Evolutionary conservation across 2,888 invertebrate genomes (phyloP).

Genomic region (Drosophila prostipennis): DNA sequence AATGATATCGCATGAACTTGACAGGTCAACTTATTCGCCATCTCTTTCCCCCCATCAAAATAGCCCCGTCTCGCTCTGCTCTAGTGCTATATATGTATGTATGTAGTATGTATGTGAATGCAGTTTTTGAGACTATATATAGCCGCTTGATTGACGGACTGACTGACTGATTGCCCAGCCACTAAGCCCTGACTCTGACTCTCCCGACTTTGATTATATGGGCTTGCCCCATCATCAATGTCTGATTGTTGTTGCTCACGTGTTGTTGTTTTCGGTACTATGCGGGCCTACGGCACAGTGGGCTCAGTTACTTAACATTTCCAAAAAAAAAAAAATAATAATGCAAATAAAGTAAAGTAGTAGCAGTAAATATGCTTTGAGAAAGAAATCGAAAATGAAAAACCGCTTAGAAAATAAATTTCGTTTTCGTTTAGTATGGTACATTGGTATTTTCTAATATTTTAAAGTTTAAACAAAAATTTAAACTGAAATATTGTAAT

Average conservation of each 20-base stretch:
- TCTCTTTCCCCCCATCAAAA: background rate
- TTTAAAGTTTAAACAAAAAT: too few species aligned
- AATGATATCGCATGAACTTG: conserved; percentile 44
- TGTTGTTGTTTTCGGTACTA: conserved; percentile 32
- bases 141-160: conserved; percentile 44
- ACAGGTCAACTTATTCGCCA: conserved; percentile 35
- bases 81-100: background rate
- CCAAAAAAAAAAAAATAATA: too few species aligned
- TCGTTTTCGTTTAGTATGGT: too few species aligned
- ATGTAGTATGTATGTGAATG: conserved; percentile 3
- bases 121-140: conserved; percentile 30
- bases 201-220: conserved; percentile 54
- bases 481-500: too few species aligned
- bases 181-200: conserved; percentile 46
- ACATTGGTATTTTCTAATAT: too few species aligned
- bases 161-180: conserved; percentile 49
- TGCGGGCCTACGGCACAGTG: conserved; percentile 44
- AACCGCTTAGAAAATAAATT: too few species aligned
- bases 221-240: conserved; percentile 48
- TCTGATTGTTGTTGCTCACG: conserved; percentile 37
- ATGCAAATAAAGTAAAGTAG: too few species aligned
- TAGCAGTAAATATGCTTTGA: too few species aligned
- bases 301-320: background rate
- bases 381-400: too few species aligned
- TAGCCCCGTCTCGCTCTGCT: background rate